Base-by-base conservation (phyloP, 2,888 invertebrate genomes). In the Eilema depressum region DNA sequence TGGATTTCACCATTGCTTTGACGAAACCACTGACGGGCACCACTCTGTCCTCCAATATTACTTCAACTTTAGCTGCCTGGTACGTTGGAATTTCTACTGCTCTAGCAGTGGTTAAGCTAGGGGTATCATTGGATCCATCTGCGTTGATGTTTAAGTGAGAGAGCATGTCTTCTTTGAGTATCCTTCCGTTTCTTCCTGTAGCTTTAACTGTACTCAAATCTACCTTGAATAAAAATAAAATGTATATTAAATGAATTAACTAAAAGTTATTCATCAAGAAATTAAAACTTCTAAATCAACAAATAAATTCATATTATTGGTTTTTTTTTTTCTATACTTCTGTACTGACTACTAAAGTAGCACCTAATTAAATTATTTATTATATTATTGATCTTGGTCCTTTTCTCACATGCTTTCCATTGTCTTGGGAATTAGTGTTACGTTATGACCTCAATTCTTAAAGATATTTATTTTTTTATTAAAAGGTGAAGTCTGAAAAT, bases 111-210 rank as follows among this genome's bases (percentile, higher is more conserved):
- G 83, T 79, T 33, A 75, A 56, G 41, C 85, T 85, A 66, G 90
- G 86, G 28, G 92, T 75, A 75, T 89, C 89, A 83, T 96, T 96
- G 0, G 96, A 96, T 71, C 92, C 94, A 14, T 96, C 92, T 14
- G 96, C 93, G 73, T 91, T 93, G 57, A 96, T 95, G 68, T 96
- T 96, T 70, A 98, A 89, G 88, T 96, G 96, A 68, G 96, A 94
- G 59, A 99, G 91, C 74, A 99, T 96, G 92, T 99, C 99, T 91
- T 99, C 99, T 92, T 99, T 99, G 63, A 99, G 95, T 28, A 99
- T 96, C 80, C 99, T 96, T 0, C 99, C 98, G 85, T 97, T 97
- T 93, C 97, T 98, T 5, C 99, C 99, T 2, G 97, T 98, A 3
- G 98, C 97, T 80, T 94, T 93, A 3, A 99, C 96, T 75, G 96